Conservation (phyloP, 2,888 invertebrate species). For the Himalopsyche japonica region DNA sequence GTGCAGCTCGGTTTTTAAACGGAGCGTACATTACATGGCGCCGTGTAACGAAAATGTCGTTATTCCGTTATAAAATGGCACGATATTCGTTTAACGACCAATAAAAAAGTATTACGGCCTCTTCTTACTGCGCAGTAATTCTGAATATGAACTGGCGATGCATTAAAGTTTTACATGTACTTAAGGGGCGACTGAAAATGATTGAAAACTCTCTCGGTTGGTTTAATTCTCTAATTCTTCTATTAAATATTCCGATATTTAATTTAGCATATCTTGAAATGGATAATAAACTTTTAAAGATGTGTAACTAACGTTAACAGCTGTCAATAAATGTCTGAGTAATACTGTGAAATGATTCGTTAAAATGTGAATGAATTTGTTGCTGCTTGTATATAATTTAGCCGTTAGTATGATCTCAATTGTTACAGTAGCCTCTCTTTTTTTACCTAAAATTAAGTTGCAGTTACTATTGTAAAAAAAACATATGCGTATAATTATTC, state of each 20-base stretch:
- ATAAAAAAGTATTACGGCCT: slow-evolving; percentile 31
- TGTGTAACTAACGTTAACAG: too few species aligned
- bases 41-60: slow-evolving; percentile 36
- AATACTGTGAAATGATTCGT: too few species aligned
- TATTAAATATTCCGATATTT: not conserved
- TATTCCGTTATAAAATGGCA: slow-evolving; percentile 35
- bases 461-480: too few species aligned
- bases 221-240: not conserved
- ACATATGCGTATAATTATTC: too few species aligned
- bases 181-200: not conserved
- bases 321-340: too few species aligned
- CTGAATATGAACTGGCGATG: not conserved
- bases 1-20: slow-evolving; percentile 17
- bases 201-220: not conserved
- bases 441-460: too few species aligned
- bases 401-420: too few species aligned
- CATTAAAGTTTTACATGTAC: not conserved
- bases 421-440: too few species aligned
- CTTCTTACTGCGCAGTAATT: not conserved
- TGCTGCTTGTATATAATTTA: too few species aligned
- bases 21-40: slow-evolving; percentile 29
- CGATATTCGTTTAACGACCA: slow-evolving; percentile 39
- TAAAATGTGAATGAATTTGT: too few species aligned
- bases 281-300: too few species aligned
- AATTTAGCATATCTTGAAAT: not conserved